A percentile compares a stretch with the other conserved stretches of the same genome.
These are phyloP conservation scores for Rotaria sp. DNA, from an alignment of 2,888 invertebrate species.

Conservation along the genomic window DNA sequence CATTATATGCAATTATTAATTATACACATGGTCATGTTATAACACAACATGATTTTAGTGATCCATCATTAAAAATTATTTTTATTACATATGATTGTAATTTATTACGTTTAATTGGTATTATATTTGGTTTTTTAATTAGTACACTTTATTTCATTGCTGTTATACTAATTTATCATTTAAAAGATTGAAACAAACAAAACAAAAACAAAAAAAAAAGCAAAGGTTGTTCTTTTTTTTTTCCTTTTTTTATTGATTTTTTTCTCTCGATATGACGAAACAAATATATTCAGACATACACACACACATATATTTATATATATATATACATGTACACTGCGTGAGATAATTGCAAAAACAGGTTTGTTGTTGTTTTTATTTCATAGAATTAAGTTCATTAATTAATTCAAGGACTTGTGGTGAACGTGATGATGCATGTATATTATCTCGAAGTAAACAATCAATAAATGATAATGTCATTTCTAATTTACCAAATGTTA, in stretches of 20 bases:
- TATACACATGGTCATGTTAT: not conserved
- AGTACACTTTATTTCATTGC: not conserved
- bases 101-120: not conserved
- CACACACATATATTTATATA: not conserved
- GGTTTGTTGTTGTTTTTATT: not conserved
- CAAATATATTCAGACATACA: not conserved
- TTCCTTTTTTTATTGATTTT: not conserved
- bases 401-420: conserved; percentile 27
- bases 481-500: conserved; percentile 10
- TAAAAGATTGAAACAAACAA: not conserved
- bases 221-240: not conserved
- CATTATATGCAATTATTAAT: not conserved
- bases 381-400: conserved; percentile 15
- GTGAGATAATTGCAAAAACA: conserved; percentile 8
- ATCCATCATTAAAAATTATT: not conserved
- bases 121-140: not conserved
- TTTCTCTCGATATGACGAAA: not conserved
- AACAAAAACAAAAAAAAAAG: no score
- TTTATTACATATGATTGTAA: not conserved
- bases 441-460: conserved; percentile 11
- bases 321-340: not conserved
- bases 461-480: conserved; percentile 26
- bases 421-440: not conserved
- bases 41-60: not conserved
- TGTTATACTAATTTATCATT: not conserved